phyloP scores from a whole-genome alignment of 2,113 vertebrate genomes.

The Cyprinodon variegatus region DNA sequence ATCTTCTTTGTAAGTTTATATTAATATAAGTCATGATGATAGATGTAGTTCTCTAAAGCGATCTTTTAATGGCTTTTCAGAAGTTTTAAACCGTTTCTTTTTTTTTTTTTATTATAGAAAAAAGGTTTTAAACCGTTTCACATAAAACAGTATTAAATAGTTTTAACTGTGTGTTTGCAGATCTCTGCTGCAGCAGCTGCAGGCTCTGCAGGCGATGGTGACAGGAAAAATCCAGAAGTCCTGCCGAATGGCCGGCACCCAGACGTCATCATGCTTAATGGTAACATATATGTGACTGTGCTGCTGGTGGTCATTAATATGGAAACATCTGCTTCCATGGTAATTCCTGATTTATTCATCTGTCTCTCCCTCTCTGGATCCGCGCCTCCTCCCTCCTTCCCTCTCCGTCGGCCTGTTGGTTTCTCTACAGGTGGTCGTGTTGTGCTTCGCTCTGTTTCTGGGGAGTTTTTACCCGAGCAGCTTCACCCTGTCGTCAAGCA shows the following conservation, averaged over 20 bases:
- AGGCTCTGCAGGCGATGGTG: conserved; percentile 92
- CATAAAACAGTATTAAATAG: too few relatives aligned
- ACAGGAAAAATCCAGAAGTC: conserved; percentile 92
- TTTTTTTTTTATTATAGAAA: too few relatives aligned
- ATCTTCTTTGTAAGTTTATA: too few relatives aligned
- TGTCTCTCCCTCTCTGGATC: background rate
- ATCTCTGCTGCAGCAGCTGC: conserved; percentile 95
- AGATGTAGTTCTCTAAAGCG: background rate
- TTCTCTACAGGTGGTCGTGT: conserved; percentile 84
- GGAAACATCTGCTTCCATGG: conserved; percentile 55
- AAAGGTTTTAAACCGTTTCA: background rate
- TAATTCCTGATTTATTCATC: conserved; percentile 38
- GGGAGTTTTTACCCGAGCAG: conserved; percentile 89
- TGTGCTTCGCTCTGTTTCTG: conserved; percentile 92
- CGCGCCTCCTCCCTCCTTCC: background rate
- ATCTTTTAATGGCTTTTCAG: too few relatives aligned
- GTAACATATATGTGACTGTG: conserved; percentile 70
- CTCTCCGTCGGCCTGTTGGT: background rate
- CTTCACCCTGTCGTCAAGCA: conserved; percentile 83
- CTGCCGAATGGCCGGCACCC: conserved; percentile 90
- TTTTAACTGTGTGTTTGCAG: conserved; percentile 65
- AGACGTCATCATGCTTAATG: conserved; percentile 97
- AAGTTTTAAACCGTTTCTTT: background rate
- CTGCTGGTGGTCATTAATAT: conserved; percentile 51
- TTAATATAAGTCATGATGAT: background rate